A percentile compares a stretch with the other conserved stretches of the same genome.
phyloP scores from a whole-genome alignment of 2,113 vertebrate genomes.

The Chascanopsetta lugubris region DNA sequence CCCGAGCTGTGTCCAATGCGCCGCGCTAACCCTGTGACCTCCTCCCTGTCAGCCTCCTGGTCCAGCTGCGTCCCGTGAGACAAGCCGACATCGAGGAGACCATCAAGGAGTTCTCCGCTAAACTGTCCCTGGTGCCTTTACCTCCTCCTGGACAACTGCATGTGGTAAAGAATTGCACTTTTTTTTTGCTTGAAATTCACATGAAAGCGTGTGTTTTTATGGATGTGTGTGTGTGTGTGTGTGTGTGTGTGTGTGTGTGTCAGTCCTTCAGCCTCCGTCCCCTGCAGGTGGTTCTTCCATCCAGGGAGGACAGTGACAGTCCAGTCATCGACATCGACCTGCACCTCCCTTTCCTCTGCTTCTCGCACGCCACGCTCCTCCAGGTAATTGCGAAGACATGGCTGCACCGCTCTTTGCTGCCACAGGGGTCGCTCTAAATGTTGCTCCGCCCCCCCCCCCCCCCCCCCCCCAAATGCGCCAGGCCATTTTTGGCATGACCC shows the following conservation, averaged over 20 bases:
- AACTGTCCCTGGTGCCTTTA: slow-evolving; percentile 89
- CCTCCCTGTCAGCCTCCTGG: slow-evolving; percentile 79
- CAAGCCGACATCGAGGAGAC: slow-evolving; percentile 85
- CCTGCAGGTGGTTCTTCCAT: slow-evolving; percentile 90
- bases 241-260: slow-evolving; percentile 22
- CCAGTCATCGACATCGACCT: slow-evolving; percentile 91
- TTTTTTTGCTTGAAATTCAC: too few species aligned
- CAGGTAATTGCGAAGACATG: slow-evolving; percentile 90
- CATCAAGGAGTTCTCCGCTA: slow-evolving; percentile 93
- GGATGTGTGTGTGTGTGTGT: neutral
- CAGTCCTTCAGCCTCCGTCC: slow-evolving; percentile 91
- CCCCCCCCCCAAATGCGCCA: too few species aligned
- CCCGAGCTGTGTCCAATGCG: neutral
- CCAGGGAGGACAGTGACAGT: slow-evolving; percentile 86
- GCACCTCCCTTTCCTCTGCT: slow-evolving; percentile 92
- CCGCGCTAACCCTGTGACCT: neutral
- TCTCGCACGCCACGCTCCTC: slow-evolving; percentile 86
- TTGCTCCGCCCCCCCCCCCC: too few species aligned
- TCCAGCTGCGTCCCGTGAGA: slow-evolving; percentile 84
- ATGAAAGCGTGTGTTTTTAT: too few species aligned
- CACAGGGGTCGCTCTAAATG: too few species aligned
- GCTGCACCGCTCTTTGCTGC: too few species aligned
- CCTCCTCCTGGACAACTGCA: slow-evolving; percentile 93
- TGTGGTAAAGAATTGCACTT: slow-evolving; percentile 89
- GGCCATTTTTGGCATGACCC: too few species aligned